Percentiles rank a stretch among this genome's conserved stretches.
These are phyloP conservation scores for Andrena haemorrhoa DNA, from an alignment of 2,888 invertebrate genomes.

Conservation along the genomic window DNA sequence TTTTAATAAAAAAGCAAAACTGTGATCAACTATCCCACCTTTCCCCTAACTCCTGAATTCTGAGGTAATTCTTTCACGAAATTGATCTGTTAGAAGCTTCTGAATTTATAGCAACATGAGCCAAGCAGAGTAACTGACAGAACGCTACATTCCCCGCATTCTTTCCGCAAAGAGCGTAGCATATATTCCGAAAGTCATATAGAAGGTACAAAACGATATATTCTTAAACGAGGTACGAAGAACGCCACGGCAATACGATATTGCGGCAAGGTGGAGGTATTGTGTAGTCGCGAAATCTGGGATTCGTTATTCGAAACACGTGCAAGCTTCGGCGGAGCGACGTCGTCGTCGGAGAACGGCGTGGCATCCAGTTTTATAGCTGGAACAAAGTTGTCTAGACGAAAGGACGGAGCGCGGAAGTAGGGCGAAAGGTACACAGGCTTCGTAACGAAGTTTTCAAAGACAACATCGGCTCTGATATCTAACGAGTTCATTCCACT, in stretches of 20 bases:
- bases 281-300: slow-evolving; percentile 51
- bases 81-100: not conserved
- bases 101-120: no score
- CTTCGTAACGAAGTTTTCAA: slow-evolving; percentile 76
- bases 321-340: slow-evolving; percentile 35
- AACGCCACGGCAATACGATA: slow-evolving; percentile 21
- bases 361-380: slow-evolving; percentile 53
- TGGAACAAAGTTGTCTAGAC: slow-evolving; percentile 43
- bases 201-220: slow-evolving; percentile 9
- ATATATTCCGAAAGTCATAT: not conserved
- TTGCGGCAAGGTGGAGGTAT: slow-evolving; percentile 18
- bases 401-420: slow-evolving; percentile 41
- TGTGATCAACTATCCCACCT: no score
- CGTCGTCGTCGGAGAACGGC: slow-evolving; percentile 29
- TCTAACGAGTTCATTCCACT: slow-evolving; percentile 75
- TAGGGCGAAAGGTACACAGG: slow-evolving; percentile 63
- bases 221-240: slow-evolving; percentile 7
- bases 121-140: no score
- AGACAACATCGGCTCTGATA: slow-evolving; percentile 75
- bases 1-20: no score
- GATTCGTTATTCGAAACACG: slow-evolving; percentile 61
- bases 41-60: not conserved
- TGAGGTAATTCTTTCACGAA: not conserved
- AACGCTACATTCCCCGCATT: not conserved
- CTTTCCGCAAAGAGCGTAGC: not conserved